Base-by-base conservation (phyloP, 2,888 invertebrate species). In the Drosophila paracracens region DNA sequence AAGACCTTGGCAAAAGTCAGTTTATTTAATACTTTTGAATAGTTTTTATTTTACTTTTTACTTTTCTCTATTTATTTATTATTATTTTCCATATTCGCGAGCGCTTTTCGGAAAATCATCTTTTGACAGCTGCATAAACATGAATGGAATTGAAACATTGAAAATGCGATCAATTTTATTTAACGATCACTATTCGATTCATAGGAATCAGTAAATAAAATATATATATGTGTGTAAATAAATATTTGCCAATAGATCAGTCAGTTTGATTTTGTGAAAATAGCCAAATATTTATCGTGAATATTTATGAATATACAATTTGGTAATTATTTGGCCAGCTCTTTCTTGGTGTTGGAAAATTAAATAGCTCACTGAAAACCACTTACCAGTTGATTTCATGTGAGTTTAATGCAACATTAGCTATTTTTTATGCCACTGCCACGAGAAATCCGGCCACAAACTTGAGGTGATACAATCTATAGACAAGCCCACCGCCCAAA, bases 401-500 rank as follows among this genome's bases (percentile, higher is more conserved):
- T 88, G 87, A 84, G 84, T 88, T 88, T 88, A 84, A 88, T 88
- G 87, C 87, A 87, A 88, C 89, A 88, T 88, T 88, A 88, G 84
- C 81, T 63, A 51, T 75, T 79, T 78, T 82, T 84, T 83, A 80
- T 88, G 73, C 83, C 80, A 33, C 58, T 56, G 70, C 64, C 69
- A 62, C 40, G 16, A 29, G 46, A 50, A 18, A 50, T 50, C 50
- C 27, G 50, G 70, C 61, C 67, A 60, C 64, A 76, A 59, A 53
- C 33, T 58, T 66, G 65, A 83, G 83, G 79, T 77, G 88, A 88
- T 85, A 79, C 76, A 76, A 85, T 79, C 82, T 61, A 40, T 53
- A 70, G 62, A 60, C 46, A 36, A 53, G 27, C 53, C 43, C 50
- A 38, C 46, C 18, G 43, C 50, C 52, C 25, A 25, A 53, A 31